Evolutionary conservation across 2,797 vertebrate genomes (phyloP).

Genomic region (Calcarius lapponicus): DNA sequence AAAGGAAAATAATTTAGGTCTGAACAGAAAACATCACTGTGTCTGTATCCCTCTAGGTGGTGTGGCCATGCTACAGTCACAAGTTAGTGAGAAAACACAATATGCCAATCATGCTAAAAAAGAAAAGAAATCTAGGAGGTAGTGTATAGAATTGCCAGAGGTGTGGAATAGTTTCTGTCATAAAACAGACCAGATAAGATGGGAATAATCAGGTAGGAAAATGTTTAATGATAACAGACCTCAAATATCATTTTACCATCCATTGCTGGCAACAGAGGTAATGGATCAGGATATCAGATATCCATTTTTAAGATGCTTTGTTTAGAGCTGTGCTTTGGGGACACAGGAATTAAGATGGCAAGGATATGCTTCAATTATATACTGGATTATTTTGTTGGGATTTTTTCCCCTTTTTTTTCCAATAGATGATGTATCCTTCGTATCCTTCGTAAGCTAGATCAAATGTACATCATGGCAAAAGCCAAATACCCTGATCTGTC

Average conservation of each 20-base stretch:
- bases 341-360: not conserved
- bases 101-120: not conserved
- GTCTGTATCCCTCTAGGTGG: not conserved
- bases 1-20: not conserved
- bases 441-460: not conserved
- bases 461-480: not conserved
- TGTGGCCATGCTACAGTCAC: not conserved
- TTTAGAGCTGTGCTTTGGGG: not conserved
- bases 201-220: not conserved
- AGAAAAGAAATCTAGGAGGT: not conserved
- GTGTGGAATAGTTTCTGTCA: not conserved
- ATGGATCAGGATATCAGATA: not conserved
- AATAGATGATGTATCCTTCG: not conserved
- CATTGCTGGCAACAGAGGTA: not conserved
- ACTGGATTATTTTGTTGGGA: not conserved
- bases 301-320: not conserved
- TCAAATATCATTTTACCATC: not conserved
- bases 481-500: not conserved
- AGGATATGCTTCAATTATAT: not conserved
- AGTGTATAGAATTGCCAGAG: not conserved
- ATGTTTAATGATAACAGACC: not conserved
- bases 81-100: not conserved
- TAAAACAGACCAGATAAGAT: not conserved
- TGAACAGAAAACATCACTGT: rapidly evolving
- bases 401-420: not conserved